Percentiles rank a stretch among this genome's conserved stretches.
Conservation (phyloP, 2,888 invertebrate species). For the Ophion ventricosus region DNA sequence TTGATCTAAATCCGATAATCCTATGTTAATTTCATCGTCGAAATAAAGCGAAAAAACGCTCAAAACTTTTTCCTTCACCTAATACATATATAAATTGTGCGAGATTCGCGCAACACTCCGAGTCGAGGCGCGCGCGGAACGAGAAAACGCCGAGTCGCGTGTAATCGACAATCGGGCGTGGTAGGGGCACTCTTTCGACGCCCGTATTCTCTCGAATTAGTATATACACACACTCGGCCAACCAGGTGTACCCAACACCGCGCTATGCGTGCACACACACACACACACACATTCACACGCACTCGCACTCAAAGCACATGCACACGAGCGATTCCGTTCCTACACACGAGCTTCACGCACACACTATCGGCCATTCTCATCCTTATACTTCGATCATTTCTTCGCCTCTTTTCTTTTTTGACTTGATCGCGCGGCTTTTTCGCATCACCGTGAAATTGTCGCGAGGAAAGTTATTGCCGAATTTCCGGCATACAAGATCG, state of each 20-base stretch:
- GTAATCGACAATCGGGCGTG: constrained; percentile 40
- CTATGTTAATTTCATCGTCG: too few species aligned
- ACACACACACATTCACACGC: too few species aligned
- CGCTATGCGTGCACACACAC: background rate
- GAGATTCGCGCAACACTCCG: constrained; percentile 13
- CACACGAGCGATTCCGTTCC: too few species aligned
- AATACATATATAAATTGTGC: too few species aligned
- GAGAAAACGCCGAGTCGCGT: constrained; percentile 17
- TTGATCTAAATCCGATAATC: too few species aligned
- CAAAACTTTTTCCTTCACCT: too few species aligned
- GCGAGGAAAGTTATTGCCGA: background rate
- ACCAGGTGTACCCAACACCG: background rate
- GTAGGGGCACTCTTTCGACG: constrained; percentile 35
- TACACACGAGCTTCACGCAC: background rate
- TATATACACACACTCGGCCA: background rate
- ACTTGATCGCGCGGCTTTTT: background rate
- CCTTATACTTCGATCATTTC: background rate
- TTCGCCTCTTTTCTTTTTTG: background rate
- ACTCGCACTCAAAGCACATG: too few species aligned
- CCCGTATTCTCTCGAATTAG: constrained; percentile 19
- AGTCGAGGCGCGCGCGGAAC: background rate
- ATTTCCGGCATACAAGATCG: background rate
- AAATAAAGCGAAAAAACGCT: too few species aligned
- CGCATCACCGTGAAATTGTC: background rate
- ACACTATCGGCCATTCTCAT: background rate